Evolutionary conservation across 2,888 invertebrate genomes (phyloP).

Genomic region (Lottia gigantea): DNA sequence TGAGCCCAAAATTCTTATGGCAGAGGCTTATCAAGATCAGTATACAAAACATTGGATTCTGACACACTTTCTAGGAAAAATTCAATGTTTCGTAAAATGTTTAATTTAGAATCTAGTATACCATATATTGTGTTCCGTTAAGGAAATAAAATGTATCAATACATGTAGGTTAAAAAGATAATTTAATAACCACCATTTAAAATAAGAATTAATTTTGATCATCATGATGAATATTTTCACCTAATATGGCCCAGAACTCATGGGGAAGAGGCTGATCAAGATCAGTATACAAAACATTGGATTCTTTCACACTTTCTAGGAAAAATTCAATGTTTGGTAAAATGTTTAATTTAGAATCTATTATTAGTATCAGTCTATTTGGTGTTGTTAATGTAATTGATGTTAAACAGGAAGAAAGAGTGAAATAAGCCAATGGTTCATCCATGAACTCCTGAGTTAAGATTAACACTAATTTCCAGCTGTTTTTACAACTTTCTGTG

Average conservation of each 20-base stretch:
- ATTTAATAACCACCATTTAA: too few relatives aligned
- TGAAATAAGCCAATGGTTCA: neutral
- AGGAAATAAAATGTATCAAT: too few relatives aligned
- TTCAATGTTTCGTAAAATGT: neutral
- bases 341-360: neutral
- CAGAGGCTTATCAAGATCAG: neutral
- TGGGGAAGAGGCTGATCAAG: neutral
- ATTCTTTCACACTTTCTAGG: neutral
- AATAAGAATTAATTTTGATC: too few relatives aligned
- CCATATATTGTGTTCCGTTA: too few relatives aligned
- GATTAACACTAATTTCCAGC: neutral
- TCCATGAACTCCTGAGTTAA: neutral
- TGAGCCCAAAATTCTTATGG: neutral
- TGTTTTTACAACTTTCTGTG: neutral
- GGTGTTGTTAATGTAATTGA: constrained; percentile 1
- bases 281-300: neutral
- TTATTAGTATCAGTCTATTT: neutral
- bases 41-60: neutral
- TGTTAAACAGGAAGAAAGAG: neutral
- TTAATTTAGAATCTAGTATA: neutral
- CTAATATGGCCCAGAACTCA: neutral
- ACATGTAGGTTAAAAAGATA: too few relatives aligned
- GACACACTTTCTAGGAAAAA: neutral
- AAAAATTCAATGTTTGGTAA: neutral
- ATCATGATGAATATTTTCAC: too few relatives aligned